phyloP scores from a whole-genome alignment of 2,797 vertebrate species.

The Xiphophorus birchmanni region DNA sequence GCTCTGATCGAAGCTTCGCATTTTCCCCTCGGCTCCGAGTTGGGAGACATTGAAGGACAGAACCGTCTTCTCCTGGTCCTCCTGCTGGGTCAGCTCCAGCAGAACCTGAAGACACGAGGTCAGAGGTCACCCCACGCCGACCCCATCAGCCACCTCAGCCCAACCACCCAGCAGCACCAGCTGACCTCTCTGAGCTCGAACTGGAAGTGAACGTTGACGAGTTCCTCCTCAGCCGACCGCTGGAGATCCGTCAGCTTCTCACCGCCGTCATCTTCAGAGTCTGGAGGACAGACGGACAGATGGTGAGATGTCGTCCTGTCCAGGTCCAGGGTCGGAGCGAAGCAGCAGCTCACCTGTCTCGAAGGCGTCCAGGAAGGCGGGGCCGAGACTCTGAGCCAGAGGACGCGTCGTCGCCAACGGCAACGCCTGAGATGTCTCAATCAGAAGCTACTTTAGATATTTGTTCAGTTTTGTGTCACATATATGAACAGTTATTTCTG shows the following conservation, averaged over 20 bases:
- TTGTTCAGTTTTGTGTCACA: neutral
- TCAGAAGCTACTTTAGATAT: neutral
- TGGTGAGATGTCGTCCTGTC: neutral
- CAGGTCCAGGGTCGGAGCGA: neutral
- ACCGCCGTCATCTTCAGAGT: constrained; percentile 90
- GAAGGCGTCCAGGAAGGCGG: constrained; percentile 77
- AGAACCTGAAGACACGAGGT: constrained; percentile 80
- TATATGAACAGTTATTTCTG: neutral
- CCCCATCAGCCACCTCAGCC: neutral
- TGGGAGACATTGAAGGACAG: constrained; percentile 86
- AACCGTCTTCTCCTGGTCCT: constrained; percentile 83
- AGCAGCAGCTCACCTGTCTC: constrained; percentile 81
- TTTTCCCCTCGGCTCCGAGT: constrained; percentile 88
- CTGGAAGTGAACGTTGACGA: constrained; percentile 87
- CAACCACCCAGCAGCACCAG: neutral
- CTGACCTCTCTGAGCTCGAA: constrained; percentile 92
- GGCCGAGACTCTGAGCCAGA: constrained; percentile 55
- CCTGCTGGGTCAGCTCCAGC: constrained; percentile 89
- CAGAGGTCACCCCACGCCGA: neutral
- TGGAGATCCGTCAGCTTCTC: constrained; percentile 75
- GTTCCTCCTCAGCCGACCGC: constrained; percentile 79
- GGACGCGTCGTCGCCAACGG: constrained; percentile 68
- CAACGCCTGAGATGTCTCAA: constrained; percentile 53
- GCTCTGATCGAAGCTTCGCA: constrained; percentile 85
- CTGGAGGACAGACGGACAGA: constrained; percentile 57